Evolutionary conservation across 1,140 invertebrate genomes (phyloP).

Genomic region (Periplaneta americana): DNA sequence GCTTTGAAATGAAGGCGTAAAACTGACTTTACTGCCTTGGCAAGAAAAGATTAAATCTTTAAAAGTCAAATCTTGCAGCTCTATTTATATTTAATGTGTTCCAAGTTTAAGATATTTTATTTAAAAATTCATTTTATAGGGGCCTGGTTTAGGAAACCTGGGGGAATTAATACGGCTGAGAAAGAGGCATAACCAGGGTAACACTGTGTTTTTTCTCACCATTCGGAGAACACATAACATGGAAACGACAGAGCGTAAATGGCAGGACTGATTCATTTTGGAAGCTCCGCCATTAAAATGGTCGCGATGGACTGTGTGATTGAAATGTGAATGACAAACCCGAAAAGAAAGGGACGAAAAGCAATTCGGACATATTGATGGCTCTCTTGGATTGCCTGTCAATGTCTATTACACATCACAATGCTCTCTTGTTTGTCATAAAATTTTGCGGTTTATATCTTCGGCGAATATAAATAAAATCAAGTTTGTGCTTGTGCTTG

Average conservation of each 20-base stretch:
- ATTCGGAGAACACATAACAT: background rate
- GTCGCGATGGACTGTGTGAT: background rate
- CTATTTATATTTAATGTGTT: background rate
- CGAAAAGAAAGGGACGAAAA: no score
- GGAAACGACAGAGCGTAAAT: background rate
- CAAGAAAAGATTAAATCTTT: background rate
- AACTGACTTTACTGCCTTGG: background rate
- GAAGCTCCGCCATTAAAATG: background rate
- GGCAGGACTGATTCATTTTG: background rate
- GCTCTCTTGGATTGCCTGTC: background rate
- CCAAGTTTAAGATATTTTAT: background rate
- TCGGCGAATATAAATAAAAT: no score
- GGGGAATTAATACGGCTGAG: background rate
- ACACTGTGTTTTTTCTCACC: background rate
- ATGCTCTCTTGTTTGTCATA: background rate
- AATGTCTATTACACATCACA: background rate
- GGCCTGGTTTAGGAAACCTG: background rate
- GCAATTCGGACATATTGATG: background rate
- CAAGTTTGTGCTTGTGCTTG: no score
- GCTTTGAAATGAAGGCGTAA: background rate
- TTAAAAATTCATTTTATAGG: background rate
- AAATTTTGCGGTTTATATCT: background rate
- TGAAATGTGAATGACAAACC: background rate
- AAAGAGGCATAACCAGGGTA: background rate
- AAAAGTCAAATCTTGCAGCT: conserved; percentile 5